phyloP scores from a whole-genome alignment of 2,797 vertebrate species.

The Mormyrus hasselquistii region DNA sequence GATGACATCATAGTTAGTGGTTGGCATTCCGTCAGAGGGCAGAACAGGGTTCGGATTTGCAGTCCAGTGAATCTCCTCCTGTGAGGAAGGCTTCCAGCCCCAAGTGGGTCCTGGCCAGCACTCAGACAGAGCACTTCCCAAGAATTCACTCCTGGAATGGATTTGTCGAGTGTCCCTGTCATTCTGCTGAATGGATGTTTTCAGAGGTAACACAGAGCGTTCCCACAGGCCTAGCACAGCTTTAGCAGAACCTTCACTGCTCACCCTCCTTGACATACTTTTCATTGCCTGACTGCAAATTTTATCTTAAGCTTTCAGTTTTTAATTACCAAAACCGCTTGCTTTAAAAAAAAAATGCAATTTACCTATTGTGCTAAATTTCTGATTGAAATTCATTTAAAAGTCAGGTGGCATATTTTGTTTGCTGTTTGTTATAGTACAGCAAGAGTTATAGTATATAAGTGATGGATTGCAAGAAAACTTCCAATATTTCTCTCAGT shows the following conservation, averaged over 20 bases:
- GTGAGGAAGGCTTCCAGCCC: background rate
- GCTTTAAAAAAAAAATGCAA: background rate
- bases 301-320: background rate
- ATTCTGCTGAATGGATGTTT: background rate
- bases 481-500: background rate
- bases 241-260: background rate
- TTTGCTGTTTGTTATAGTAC: background rate
- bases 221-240: background rate
- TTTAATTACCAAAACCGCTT: background rate
- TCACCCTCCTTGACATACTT: background rate
- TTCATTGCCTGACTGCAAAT: background rate
- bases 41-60: background rate
- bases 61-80: background rate
- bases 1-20: constrained; percentile 23
- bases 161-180: background rate
- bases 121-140: background rate
- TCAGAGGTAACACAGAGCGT: background rate
- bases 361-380: background rate
- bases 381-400: background rate
- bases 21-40: constrained; percentile 20
- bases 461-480: background rate
- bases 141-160: background rate
- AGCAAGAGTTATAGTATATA: background rate
- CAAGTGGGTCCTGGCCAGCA: background rate
- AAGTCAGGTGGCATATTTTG: background rate